phyloP scores from a whole-genome alignment of 2,888 invertebrate species.

The Dicranocentrus wangi region DNA sequence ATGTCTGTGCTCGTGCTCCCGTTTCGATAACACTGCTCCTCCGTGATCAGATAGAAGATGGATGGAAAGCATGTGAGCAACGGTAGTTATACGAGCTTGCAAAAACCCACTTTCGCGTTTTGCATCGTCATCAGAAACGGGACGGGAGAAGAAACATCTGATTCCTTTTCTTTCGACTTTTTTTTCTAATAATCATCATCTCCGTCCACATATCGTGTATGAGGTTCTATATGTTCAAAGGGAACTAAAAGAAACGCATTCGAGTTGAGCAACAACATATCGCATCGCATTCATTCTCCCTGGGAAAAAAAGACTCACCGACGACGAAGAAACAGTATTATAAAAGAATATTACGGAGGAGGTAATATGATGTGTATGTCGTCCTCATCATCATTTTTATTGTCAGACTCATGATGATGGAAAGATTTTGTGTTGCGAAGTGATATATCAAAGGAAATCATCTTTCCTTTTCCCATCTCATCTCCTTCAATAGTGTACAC shows the following conservation, averaged over 20 bases:
- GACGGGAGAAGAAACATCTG: constrained; percentile 28
- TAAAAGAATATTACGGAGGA: constrained; percentile 8
- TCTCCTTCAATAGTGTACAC: constrained; percentile 16
- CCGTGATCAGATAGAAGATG: constrained; percentile 23
- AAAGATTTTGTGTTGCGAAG: constrained; percentile 43
- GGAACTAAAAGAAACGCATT: background rate
- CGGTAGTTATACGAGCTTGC: constrained; percentile 7
- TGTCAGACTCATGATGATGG: constrained; percentile 47
- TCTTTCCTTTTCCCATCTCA: constrained; percentile 44
- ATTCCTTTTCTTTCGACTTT: background rate
- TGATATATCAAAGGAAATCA: constrained; percentile 55
- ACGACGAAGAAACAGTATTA: constrained; percentile 18
- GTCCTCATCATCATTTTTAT: constrained; percentile 53
- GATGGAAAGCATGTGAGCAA: constrained; percentile 7
- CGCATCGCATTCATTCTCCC: constrained; percentile 25
- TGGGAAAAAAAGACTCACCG: constrained; percentile 11
- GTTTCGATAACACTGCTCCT: constrained; percentile 15
- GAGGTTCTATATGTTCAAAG: constrained; percentile 1
- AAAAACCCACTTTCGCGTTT: constrained; percentile 15
- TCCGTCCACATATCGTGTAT: background rate
- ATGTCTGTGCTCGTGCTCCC: background rate
- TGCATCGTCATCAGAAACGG: constrained; percentile 51
- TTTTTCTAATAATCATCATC: background rate
- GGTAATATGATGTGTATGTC: constrained; percentile 39
- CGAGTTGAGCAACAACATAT: constrained; percentile 19